Evolutionary conservation across 2,797 vertebrate genomes (phyloP), one percentile per base, ranked within the genome.

Genomic region (Chelon auratus): DNA sequence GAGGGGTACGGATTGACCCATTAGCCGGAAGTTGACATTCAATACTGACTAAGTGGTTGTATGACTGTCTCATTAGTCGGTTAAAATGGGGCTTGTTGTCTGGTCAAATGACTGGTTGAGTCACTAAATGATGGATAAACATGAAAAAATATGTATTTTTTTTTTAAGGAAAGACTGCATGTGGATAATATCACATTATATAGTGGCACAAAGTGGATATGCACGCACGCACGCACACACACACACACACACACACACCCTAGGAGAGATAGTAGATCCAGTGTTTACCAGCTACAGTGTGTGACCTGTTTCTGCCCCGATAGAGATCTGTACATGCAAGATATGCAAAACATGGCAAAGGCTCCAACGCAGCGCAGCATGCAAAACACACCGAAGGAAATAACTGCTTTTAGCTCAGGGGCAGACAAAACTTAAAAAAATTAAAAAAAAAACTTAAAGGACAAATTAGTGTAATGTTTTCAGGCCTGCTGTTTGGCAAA

Each of bases 311-410:
- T 66, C 50, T 68, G 36, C 22, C 26, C 51, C 67, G 89, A 89
- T 83, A 86, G 6, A 22, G 43, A 86, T 90, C 87, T 72, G 20
- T 50, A 37, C 26, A 33, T 70, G 69, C 30, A 63, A 66, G 71
- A 84, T 82, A 91, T 91, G 91, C 91, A 93, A 92, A 91, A 83
- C 68, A 73, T 63, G 30, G n/a, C 24, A 50, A 76, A 69, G 8
- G 58, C 50, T 18, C 30, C 0, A 40, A 50, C 48, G 39, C 62
- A 72, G 45, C 56, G 48, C 58, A 18, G 22, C 68, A 91, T 87
- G 89, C 89, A 91, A 91, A 91, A 69, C 80, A 73, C 69, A 67
- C 18, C 18, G 26, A 45, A 47, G 62, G 67, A 78, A 79, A 73
- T 17, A 84, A 62, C 58, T 22, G 56, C 71, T 74, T 12, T 20